These are phyloP conservation scores for Euphonia xanthogaster DNA, from an alignment of 2,797 vertebrate genomes.

Conservation along the genomic window DNA sequence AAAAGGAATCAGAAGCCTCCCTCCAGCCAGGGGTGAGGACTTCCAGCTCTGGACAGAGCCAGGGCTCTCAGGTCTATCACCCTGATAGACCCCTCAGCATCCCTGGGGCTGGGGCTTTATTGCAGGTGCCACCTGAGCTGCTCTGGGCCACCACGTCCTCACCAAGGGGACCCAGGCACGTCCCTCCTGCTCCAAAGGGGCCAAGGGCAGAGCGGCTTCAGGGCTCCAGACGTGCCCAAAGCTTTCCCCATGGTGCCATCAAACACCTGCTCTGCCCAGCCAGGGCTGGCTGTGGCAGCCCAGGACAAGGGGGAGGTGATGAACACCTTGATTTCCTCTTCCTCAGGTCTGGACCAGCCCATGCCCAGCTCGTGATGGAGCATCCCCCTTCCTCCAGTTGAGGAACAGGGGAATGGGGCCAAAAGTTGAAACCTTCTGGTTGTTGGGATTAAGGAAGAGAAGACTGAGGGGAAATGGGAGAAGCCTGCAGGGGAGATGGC, in stretches of 20 bases:
- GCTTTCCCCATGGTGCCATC: fast-evolving
- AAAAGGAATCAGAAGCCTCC: not conserved
- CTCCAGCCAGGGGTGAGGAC: not conserved
- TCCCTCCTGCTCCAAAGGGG: not conserved
- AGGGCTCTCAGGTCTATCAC: fast-evolving
- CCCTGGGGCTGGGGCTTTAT: not conserved
- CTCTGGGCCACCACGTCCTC: not conserved
- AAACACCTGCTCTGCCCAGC: not conserved
- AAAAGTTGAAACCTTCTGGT: not conserved
- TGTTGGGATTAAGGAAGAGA: not conserved
- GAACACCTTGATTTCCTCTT: not conserved
- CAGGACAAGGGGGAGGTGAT: fast-evolving
- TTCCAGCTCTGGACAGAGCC: not conserved
- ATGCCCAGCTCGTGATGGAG: fast-evolving
- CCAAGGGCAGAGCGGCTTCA: fast-evolving
- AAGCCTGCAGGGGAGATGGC: not conserved
- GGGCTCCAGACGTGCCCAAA: not conserved
- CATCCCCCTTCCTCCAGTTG: not conserved
- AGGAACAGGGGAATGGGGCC: not conserved
- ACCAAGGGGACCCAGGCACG: fast-evolving
- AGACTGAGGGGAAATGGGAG: not conserved
- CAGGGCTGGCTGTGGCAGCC: not conserved
- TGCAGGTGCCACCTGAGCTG: not conserved
- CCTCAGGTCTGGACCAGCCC: not conserved
- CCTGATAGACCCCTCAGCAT: fast-evolving